phyloP scores from a whole-genome alignment of 1,140 invertebrate genomes.

The Oreohelix idahoensis region DNA sequence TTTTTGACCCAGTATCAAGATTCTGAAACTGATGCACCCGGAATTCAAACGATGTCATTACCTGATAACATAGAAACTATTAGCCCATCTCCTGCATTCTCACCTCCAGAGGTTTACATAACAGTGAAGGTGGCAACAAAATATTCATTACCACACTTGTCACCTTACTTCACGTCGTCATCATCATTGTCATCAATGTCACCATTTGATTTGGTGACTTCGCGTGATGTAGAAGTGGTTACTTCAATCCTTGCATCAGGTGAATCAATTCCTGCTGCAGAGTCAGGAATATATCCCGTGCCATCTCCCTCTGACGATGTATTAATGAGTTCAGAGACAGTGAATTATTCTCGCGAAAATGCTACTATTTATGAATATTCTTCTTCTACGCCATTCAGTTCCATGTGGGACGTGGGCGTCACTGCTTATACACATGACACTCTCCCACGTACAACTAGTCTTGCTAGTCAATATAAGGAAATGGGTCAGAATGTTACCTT shows the following conservation, averaged over 20 bases:
- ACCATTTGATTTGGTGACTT: neutral
- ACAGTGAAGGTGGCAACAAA: neutral
- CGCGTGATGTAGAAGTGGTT: neutral
- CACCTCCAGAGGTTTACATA: neutral
- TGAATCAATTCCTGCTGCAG: neutral
- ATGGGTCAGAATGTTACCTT: no score
- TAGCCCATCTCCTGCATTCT: neutral
- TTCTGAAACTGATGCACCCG: neutral
- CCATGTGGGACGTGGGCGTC: no score
- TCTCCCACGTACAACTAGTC: no score
- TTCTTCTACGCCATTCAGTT: no score
- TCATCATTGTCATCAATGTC: neutral
- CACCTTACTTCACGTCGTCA: neutral
- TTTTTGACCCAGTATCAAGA: no score
- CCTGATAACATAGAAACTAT: neutral
- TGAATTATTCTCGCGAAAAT: no score
- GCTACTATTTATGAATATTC: no score
- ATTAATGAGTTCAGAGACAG: no score
- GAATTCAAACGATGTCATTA: neutral
- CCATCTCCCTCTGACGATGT: no score
- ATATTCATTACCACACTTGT: neutral
- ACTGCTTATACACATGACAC: no score
- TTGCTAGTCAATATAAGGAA: no score
- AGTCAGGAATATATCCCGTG: neutral
- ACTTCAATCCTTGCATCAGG: neutral